Evolutionary conservation across 2,888 invertebrate species (phyloP).

Genomic region (Oxycera nigricornis): DNA sequence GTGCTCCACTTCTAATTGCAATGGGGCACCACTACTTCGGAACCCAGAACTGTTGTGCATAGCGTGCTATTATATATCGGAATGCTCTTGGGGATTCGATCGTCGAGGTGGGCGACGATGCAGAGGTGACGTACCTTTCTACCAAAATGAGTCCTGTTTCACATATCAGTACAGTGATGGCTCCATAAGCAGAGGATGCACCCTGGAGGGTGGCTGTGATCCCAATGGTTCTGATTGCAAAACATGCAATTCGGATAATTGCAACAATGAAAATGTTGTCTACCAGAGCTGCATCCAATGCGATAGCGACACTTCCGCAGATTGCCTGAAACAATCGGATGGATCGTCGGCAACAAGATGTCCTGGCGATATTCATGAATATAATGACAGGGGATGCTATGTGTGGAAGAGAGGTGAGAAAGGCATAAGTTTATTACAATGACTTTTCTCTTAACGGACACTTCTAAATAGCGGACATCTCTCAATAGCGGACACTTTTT

Average conservation of each 20-base stretch:
- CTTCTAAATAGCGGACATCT: neutral
- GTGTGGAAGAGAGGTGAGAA: constrained; percentile 46
- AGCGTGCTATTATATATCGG: constrained; percentile 43
- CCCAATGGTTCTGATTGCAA: neutral
- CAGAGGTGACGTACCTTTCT: constrained; percentile 4
- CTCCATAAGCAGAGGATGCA: constrained; percentile 12
- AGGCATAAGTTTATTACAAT: neutral
- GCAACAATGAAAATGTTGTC: constrained; percentile 14
- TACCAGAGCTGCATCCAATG: constrained; percentile 33
- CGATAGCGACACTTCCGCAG: neutral
- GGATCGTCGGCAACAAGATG: constrained; percentile 16
- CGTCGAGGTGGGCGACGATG: neutral
- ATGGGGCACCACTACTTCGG: constrained; percentile 45
- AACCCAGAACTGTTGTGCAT: constrained; percentile 45
- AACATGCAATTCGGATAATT: constrained; percentile 16
- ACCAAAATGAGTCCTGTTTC: constrained; percentile 21
- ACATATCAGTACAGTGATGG: constrained; percentile 5
- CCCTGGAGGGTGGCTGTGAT: neutral
- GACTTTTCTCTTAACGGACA: neutral
- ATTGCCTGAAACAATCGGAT: neutral
- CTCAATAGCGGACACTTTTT: neutral
- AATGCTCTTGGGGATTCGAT: constrained; percentile 42
- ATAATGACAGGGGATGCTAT: constrained; percentile 48
- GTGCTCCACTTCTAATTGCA: constrained; percentile 53
- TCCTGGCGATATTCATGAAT: constrained; percentile 26